A percentile compares a stretch with the other conserved stretches of the same genome.
Conservation (phyloP, 2,797 vertebrate species). For the Acanthornis magna region DNA sequence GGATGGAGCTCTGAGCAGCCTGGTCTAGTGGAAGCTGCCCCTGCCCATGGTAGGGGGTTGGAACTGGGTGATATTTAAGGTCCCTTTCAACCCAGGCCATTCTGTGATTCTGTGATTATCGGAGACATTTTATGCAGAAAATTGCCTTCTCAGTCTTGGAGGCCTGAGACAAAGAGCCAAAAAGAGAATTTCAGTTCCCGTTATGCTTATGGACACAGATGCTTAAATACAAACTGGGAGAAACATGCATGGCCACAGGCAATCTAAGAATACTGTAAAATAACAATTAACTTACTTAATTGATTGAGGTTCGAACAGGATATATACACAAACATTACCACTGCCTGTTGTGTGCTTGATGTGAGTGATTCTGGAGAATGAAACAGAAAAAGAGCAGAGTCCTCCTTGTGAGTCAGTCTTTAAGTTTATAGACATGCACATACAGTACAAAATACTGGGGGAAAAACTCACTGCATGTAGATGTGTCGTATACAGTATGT, state of each 20-base stretch:
- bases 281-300: not conserved
- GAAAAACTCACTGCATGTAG: accelerated
- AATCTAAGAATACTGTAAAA: not conserved
- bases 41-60: accelerated
- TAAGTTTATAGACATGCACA: not conserved
- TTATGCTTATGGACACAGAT: not conserved
- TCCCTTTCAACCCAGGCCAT: not conserved
- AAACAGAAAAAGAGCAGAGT: not conserved
- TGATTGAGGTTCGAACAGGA: not conserved
- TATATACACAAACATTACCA: not conserved
- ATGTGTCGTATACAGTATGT: not conserved
- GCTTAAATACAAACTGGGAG: not conserved
- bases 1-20: not conserved
- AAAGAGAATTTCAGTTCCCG: not conserved
- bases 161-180: not conserved
- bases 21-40: not conserved
- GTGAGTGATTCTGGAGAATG: not conserved
- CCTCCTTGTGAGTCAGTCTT: not conserved
- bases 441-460: not conserved
- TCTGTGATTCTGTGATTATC: not conserved
- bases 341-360: not conserved
- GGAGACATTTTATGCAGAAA: not conserved
- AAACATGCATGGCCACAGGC: not conserved
- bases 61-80: not conserved
- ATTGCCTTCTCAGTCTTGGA: not conserved